Evolutionary conservation across 2,888 invertebrate species (phyloP).

Genomic region (Nudaria mundana): DNA sequence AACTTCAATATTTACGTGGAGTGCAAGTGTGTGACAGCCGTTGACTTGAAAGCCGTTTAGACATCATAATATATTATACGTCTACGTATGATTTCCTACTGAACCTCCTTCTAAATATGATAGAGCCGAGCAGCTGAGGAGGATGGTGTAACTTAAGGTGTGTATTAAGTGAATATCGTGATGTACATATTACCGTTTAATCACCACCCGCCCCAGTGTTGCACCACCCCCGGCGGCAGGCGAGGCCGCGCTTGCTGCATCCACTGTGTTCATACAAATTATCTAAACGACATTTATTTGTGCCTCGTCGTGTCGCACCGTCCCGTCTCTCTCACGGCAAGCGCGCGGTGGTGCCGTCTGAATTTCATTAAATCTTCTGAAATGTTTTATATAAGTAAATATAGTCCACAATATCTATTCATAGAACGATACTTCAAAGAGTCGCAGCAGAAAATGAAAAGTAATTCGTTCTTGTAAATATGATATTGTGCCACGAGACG

Average conservation of each 20-base stretch:
- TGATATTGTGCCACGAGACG: conserved; percentile 27
- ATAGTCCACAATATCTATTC: conserved; percentile 19
- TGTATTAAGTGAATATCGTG: too few species aligned
- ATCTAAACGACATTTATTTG: conserved; percentile 17
- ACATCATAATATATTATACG: too few species aligned
- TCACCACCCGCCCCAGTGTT: too few species aligned
- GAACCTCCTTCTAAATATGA: too few species aligned
- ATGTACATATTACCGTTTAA: too few species aligned
- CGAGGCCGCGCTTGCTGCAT: neutral
- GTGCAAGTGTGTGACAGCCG: too few species aligned
- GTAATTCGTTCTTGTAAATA: conserved; percentile 43
- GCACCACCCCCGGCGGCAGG: too few species aligned
- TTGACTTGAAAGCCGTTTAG: too few species aligned
- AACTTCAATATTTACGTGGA: too few species aligned
- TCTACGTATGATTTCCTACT: too few species aligned
- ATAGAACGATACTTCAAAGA: conserved; percentile 23
- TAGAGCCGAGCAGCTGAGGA: too few species aligned
- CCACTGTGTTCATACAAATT: conserved; percentile 3
- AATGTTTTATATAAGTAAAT: conserved; percentile 20
- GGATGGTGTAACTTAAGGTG: too few species aligned
- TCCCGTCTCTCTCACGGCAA: neutral
- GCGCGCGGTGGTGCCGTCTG: conserved; percentile 2
- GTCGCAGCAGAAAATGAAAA: conserved; percentile 37
- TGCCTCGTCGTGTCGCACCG: neutral
- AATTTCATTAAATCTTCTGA: conserved; percentile 21